Evolutionary conservation across 1,140 invertebrate genomes (phyloP).

Genomic region (Pantala flavescens): DNA sequence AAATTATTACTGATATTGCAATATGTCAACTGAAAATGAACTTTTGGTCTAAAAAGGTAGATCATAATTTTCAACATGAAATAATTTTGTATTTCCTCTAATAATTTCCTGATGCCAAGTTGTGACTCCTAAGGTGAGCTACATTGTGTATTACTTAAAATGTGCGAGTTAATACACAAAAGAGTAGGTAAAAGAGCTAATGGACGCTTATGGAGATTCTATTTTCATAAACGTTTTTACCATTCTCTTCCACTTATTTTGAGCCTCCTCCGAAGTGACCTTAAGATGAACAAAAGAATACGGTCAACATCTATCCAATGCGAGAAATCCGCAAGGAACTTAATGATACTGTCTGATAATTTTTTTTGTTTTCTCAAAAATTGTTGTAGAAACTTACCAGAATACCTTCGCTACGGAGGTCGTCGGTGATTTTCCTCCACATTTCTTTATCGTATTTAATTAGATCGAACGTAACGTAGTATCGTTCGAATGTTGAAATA

Average conservation of each 20-base stretch:
- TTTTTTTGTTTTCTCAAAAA: no score
- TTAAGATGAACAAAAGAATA: neutral
- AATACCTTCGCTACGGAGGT: neutral
- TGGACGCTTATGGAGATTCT: neutral
- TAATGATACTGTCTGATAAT: no score
- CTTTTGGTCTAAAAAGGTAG: no score
- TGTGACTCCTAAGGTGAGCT: no score
- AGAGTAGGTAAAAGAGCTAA: no score
- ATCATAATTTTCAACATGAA: no score
- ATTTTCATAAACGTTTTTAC: neutral
- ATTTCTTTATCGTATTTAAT: neutral
- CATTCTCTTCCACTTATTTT: neutral
- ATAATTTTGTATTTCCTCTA: no score
- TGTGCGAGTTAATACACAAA: no score
- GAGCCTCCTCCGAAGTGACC: neutral
- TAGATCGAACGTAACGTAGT: neutral
- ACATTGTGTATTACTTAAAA: no score
- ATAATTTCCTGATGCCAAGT: no score
- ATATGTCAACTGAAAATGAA: no score
- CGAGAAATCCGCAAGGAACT: neutral
- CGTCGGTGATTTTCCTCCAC: neutral
- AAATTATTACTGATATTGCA: no score
- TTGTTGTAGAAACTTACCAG: neutral
- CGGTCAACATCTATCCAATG: neutral
- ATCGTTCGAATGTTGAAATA: neutral